Conservation (phyloP, 1,140 invertebrate genomes). For the Dendroctonus valens region DNA sequence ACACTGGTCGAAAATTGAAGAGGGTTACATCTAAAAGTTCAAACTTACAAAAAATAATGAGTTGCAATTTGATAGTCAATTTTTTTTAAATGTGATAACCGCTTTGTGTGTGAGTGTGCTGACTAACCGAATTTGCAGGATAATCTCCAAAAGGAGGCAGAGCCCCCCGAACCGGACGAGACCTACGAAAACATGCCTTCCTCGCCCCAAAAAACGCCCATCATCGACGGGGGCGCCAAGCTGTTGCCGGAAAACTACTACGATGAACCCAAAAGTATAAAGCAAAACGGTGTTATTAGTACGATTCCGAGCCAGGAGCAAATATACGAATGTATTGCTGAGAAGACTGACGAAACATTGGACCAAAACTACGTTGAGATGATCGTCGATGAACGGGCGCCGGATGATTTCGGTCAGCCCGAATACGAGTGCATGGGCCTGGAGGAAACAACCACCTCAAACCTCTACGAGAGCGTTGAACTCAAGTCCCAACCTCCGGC, state of each 20-base stretch:
- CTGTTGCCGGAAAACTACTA: constrained; percentile 35
- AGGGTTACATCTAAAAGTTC: too few species aligned
- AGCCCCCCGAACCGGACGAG: constrained; percentile 33
- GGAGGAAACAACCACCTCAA: constrained; percentile 10
- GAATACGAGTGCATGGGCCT: constrained; percentile 25
- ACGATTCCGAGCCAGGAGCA: constrained; percentile 24
- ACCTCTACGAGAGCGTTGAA: constrained; percentile 27
- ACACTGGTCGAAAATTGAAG: too few species aligned
- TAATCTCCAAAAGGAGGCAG: constrained; percentile 33
- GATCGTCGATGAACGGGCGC: constrained; percentile 10
- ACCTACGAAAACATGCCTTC: constrained; percentile 36
- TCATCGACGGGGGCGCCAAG: too few species aligned
- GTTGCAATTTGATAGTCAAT: too few species aligned
- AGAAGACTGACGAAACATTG: constrained; percentile 35
- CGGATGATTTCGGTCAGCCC: constrained; percentile 27
- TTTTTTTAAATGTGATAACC: background rate
- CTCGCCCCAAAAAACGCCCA: constrained; percentile 26
- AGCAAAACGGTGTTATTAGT: constrained; percentile 31
- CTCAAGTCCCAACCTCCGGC: constrained; percentile 7
- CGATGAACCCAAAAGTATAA: constrained; percentile 29
- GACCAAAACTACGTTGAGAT: constrained; percentile 34
- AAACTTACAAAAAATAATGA: too few species aligned
- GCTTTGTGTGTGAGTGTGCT: constrained; percentile 32
- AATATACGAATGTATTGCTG: constrained; percentile 39
- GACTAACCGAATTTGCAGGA: constrained; percentile 43